These are phyloP conservation scores for Planiliza haematocheilus DNA, from an alignment of 2,113 vertebrate species.

Conservation along the genomic window DNA sequence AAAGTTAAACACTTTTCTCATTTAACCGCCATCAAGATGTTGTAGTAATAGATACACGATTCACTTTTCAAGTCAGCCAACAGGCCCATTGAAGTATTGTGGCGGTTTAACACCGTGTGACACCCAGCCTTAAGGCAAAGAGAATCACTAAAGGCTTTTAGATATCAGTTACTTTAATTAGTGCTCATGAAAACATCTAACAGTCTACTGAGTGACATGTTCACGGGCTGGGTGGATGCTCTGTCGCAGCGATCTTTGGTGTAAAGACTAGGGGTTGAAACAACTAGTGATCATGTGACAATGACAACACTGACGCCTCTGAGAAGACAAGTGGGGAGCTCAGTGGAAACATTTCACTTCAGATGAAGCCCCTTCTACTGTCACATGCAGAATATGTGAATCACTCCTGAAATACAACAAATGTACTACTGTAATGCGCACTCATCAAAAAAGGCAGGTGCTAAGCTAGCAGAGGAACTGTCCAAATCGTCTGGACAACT, in stretches of 20 bases:
- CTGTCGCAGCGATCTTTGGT: not conserved
- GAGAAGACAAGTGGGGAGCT: too few relatives aligned
- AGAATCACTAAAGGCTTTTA: constrained; percentile 25
- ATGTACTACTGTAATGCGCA: too few relatives aligned
- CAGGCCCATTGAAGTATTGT: constrained; percentile 22
- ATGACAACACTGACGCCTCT: too few relatives aligned
- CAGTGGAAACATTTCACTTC: too few relatives aligned
- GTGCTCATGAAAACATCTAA: constrained; percentile 24
- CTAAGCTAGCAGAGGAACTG: too few relatives aligned
- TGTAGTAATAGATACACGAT: constrained; percentile 26
- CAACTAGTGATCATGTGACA: too few relatives aligned
- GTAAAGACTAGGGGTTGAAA: too few relatives aligned
- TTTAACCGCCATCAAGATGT: constrained; percentile 19
- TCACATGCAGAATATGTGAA: too few relatives aligned
- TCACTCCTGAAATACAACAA: too few relatives aligned
- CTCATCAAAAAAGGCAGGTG: too few relatives aligned
- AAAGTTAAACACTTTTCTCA: constrained; percentile 1
- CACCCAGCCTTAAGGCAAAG: constrained; percentile 37
- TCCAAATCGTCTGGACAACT: too few relatives aligned
- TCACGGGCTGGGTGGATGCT: not conserved
- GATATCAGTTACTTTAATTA: constrained; percentile 52
- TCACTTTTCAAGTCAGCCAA: constrained; percentile 41
- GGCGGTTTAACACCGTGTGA: constrained; percentile 15
- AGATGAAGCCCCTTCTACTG: too few relatives aligned
- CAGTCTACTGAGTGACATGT: constrained; percentile 12